Conservation (phyloP, 2,113 vertebrate genomes). For the Catharus bicknelli region DNA sequence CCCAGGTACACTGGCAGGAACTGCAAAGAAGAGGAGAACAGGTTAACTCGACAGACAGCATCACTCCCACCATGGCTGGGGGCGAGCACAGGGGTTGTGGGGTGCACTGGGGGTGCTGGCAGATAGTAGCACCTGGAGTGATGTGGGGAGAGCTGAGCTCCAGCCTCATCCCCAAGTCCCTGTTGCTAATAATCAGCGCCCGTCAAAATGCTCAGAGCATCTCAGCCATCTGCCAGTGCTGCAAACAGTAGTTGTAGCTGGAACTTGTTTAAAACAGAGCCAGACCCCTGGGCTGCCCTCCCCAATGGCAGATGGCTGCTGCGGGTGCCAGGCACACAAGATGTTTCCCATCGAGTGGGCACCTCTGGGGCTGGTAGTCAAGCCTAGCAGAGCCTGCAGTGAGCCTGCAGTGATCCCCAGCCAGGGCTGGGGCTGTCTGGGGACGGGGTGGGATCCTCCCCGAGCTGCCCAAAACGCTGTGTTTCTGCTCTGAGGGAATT, state of each 20-base stretch:
- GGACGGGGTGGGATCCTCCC: conserved; percentile 3
- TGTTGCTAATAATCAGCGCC: not conserved
- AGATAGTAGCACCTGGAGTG: fast-evolving
- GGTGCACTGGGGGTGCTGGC: not conserved
- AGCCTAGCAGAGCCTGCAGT: not conserved
- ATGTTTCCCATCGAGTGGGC: conserved; percentile 46
- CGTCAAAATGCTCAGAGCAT: fast-evolving
- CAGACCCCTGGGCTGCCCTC: not conserved
- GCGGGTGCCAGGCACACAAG: conserved; percentile 12
- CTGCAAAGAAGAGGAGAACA: conserved; percentile 32
- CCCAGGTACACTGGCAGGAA: not conserved
- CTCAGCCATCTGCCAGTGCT: not conserved
- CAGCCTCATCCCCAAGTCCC: not conserved
- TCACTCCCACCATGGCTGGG: fast-evolving
- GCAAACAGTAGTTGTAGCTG: not conserved
- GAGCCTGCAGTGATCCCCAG: not conserved
- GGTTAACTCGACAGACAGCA: not conserved
- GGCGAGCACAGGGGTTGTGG: fast-evolving
- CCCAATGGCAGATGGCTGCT: not conserved
- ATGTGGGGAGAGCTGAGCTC: fast-evolving
- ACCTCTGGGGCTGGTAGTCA: conserved; percentile 9
- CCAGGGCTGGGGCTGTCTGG: not conserved
- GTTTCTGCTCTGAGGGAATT: not conserved
- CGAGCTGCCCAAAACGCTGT: not conserved
- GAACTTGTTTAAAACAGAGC: not conserved